Conservation (phyloP, 1,140 invertebrate genomes). For the Plutomurus gul region DNA sequence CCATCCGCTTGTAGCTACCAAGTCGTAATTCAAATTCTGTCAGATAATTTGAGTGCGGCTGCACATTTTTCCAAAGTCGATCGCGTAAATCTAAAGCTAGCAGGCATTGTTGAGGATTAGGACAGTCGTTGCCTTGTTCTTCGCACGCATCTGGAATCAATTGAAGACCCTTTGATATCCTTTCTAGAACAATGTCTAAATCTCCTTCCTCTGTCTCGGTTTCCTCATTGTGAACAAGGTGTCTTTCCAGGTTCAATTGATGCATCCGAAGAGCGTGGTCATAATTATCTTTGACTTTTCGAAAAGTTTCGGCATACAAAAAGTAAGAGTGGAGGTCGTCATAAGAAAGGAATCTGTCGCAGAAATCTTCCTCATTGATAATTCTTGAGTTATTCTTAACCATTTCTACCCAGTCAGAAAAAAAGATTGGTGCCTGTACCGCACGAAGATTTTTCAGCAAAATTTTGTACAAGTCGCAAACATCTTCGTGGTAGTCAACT, state of each 20-base stretch:
- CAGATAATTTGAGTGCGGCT: not conserved
- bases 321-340: not conserved
- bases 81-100: not conserved
- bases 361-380: not conserved
- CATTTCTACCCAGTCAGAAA: not conserved
- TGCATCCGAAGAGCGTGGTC: not conserved
- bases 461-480: not conserved
- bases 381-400: not conserved
- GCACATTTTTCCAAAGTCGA: not conserved
- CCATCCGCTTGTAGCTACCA: not conserved
- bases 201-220: not conserved
- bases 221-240: no score
- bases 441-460: not conserved
- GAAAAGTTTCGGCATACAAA: not conserved
- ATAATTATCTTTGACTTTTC: not conserved
- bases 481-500: slow-evolving; percentile 22
- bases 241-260: not conserved
- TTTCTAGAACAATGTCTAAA: not conserved
- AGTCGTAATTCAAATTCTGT: not conserved
- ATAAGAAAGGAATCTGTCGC: not conserved
- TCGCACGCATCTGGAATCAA: not conserved
- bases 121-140: not conserved
- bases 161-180: not conserved
- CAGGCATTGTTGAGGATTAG: not conserved
- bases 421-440: not conserved